Evolutionary conservation across 2,797 vertebrate species (phyloP).

Genomic region (Artibeus lituratus): DNA sequence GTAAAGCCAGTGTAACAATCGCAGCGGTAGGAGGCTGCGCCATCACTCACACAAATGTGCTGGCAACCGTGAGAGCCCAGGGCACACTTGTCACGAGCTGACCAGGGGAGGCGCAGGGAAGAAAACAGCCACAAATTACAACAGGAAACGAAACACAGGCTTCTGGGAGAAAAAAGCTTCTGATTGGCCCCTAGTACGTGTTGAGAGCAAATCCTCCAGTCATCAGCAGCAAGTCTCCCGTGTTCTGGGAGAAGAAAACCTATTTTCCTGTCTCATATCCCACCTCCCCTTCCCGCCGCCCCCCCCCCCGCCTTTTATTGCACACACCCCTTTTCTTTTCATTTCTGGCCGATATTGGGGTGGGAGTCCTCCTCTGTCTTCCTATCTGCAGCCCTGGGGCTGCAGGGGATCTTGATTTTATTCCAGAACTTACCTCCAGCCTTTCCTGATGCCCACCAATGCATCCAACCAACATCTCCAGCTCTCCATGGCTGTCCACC

Average conservation of each 20-base stretch:
- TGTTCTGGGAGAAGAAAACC: not conserved
- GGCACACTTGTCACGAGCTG: constrained; percentile 87
- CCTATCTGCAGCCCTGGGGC: not conserved
- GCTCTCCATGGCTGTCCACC: no score
- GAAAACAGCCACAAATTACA: not conserved
- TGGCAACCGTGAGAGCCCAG: constrained; percentile 86
- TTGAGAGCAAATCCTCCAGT: not conserved
- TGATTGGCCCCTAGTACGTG: fast-evolving
- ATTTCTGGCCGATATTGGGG: not conserved
- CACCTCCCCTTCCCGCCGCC: not conserved
- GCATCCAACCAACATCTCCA: not conserved
- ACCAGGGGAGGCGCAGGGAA: fast-evolving
- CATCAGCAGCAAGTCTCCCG: not conserved
- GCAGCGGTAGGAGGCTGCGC: constrained; percentile 80
- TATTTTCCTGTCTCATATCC: fast-evolving
- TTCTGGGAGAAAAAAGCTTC: not conserved
- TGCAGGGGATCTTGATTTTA: not conserved
- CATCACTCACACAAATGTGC: constrained; percentile 85
- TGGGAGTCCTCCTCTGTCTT: not conserved
- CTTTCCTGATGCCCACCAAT: not conserved
- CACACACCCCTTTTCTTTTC: not conserved
- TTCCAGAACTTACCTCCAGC: not conserved
- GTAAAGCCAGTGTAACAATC: constrained; percentile 84
- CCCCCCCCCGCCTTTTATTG: not conserved
- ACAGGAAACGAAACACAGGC: not conserved